Evolutionary conservation across 1,140 invertebrate species (phyloP).

Genomic region (Eumaeus atala): DNA sequence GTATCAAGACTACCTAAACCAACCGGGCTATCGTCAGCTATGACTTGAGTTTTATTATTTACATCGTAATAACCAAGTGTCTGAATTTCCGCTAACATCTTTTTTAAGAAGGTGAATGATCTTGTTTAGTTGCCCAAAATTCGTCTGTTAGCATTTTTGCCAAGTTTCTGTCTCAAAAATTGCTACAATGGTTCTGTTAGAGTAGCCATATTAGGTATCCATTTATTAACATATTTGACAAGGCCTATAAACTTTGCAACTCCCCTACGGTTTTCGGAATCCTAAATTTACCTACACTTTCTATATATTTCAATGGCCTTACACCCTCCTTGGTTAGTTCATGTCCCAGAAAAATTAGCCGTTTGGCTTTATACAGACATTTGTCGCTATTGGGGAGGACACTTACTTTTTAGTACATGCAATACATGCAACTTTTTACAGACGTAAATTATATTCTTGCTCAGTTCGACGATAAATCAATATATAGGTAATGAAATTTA

Average conservation of each 20-base stretch:
- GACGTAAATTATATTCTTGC: not conserved
- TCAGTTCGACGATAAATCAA: not conserved
- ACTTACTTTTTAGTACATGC: slow-evolving; percentile 8
- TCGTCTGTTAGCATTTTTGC: not conserved
- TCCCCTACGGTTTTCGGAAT: slow-evolving; percentile 17
- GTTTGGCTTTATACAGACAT: slow-evolving; percentile 4
- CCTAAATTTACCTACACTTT: slow-evolving; percentile 5
- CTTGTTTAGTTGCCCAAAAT: slow-evolving; percentile 2
- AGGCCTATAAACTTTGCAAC: slow-evolving; percentile 24
- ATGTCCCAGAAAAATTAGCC: slow-evolving; percentile 21
- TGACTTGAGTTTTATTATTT: slow-evolving; percentile 35
- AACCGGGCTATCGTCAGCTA: slow-evolving; percentile 61
- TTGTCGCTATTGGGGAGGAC: slow-evolving; percentile 10
- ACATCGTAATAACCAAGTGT: slow-evolving; percentile 28
- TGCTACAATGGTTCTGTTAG: slow-evolving; percentile 8
- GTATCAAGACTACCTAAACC: slow-evolving; percentile 48
- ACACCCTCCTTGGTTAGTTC: slow-evolving; percentile 13
- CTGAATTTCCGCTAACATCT: slow-evolving; percentile 12
- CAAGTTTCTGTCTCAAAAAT: slow-evolving; percentile 9
- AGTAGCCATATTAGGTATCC: slow-evolving; percentile 23
- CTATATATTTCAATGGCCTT: slow-evolving; percentile 21
- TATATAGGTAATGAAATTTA: slow-evolving; percentile 19
- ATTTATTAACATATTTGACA: slow-evolving; percentile 21
- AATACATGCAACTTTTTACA: not conserved
- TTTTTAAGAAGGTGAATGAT: slow-evolving; percentile 8